Evolutionary conservation across 2,888 invertebrate genomes (phyloP).

Genomic region (Andrena flavipes): DNA sequence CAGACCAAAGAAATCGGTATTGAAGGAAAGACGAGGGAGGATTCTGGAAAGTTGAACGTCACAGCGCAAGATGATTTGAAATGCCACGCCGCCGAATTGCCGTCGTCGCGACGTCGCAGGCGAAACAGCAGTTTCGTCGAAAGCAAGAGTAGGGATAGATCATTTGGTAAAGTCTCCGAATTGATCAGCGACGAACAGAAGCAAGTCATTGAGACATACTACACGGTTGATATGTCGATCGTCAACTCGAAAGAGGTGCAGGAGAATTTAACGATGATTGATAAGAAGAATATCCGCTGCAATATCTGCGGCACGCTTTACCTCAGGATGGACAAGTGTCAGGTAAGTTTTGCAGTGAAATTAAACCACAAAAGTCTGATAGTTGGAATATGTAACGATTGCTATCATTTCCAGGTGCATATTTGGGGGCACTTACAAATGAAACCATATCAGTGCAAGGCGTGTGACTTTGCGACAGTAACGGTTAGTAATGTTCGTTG

Average conservation of each 20-base stretch:
- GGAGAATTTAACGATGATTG: conserved; percentile 66
- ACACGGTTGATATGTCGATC: conserved; percentile 73
- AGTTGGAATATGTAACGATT: neutral
- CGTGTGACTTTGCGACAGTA: conserved; percentile 77
- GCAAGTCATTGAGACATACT: conserved; percentile 73
- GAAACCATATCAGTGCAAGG: conserved; percentile 78
- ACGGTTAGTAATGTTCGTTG: conserved; percentile 79
- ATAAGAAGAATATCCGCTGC: conserved; percentile 74
- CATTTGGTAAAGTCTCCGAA: conserved; percentile 75
- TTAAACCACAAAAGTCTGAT: neutral
- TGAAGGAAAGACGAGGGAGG: neutral
- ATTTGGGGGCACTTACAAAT: conserved; percentile 79
- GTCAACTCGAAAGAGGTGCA: conserved; percentile 72
- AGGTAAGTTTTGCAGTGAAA: conserved; percentile 54
- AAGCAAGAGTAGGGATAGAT: conserved; percentile 57
- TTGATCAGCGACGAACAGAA: conserved; percentile 78
- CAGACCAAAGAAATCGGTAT: neutral
- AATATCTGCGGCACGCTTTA: conserved; percentile 74
- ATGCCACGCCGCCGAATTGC: neutral
- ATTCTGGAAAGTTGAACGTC: neutral
- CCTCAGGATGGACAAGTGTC: conserved; percentile 77
- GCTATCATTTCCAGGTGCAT: conserved; percentile 71
- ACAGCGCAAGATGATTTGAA: conserved; percentile 3
- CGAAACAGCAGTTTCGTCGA: neutral
- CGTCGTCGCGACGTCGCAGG: neutral